Conservation (phyloP, 2,888 invertebrate species). For the Nymphalis urticae region DNA sequence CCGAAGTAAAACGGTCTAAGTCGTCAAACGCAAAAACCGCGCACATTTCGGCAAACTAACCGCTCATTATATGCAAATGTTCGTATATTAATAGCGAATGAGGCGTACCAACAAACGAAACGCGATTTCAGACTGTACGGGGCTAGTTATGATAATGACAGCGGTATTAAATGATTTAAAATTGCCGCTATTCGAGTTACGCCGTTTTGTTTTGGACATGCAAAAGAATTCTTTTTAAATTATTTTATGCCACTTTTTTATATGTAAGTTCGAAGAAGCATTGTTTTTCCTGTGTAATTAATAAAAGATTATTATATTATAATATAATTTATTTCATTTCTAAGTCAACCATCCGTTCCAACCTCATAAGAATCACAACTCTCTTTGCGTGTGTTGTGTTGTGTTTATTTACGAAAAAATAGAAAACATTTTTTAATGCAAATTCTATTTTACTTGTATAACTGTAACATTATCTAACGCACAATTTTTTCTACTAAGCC, state of each 20-base stretch:
- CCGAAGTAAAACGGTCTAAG: conserved; percentile 26
- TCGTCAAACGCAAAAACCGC: conserved; percentile 43
- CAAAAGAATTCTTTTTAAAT: conserved; percentile 25
- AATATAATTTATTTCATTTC: too few species aligned
- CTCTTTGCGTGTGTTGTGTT: too few species aligned
- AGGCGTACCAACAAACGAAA: conserved; percentile 41
- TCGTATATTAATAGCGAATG: conserved; percentile 39
- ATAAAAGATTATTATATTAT: too few species aligned
- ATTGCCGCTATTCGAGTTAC: conserved; percentile 29
- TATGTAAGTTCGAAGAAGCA: too few species aligned
- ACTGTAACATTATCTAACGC: neutral
- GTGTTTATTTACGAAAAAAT: too few species aligned
- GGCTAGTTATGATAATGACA: conserved; percentile 37
- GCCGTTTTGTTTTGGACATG: conserved; percentile 34
- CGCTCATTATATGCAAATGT: conserved; percentile 49
- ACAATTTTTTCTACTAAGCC: conserved; percentile 1
- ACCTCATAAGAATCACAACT: too few species aligned
- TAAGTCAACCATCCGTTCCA: too few species aligned
- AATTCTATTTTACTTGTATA: neutral
- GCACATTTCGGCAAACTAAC: conserved; percentile 41
- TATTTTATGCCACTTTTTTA: neutral
- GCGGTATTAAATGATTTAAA: conserved; percentile 35
- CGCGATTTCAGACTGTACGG: conserved; percentile 35
- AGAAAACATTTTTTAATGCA: too few species aligned
- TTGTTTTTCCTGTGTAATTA: neutral